Conservation (phyloP, 1,140 invertebrate genomes). For the Calycopis cecrops region DNA sequence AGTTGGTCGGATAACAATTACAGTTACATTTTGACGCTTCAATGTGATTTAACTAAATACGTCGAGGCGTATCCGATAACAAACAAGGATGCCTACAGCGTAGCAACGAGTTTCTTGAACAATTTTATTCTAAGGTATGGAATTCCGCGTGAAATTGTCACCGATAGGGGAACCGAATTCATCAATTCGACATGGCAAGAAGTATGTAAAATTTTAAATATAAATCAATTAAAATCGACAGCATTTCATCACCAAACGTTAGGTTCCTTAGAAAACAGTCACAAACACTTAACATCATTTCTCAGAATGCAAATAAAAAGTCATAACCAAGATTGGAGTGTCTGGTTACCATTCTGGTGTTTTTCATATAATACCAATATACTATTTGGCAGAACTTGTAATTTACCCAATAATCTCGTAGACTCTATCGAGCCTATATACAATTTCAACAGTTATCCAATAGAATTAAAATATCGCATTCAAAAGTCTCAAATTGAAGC, state of each 20-base stretch:
- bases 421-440: constrained; percentile 14
- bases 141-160: constrained; percentile 7
- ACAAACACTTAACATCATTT: constrained; percentile 11
- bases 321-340: constrained; percentile 14
- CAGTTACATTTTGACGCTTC: constrained; percentile 16
- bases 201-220: constrained; percentile 16
- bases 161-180: constrained; percentile 20
- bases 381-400: constrained; percentile 17
- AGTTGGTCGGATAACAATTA: constrained; percentile 9
- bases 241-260: constrained; percentile 13
- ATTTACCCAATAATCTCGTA: constrained; percentile 13
- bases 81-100: not conserved
- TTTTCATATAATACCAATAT: constrained; percentile 17
- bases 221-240: constrained; percentile 16
- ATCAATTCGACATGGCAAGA: constrained; percentile 10
- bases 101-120: constrained; percentile 4
- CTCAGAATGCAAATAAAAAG: constrained; percentile 18
- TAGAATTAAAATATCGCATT: constrained; percentile 16
- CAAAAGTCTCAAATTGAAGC: constrained; percentile 16
- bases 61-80: constrained; percentile 14
- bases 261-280: constrained; percentile 18
- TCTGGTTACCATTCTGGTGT: constrained; percentile 16
- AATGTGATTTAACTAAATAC: too few relatives aligned
- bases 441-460: constrained; percentile 15
- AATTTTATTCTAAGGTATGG: constrained; percentile 18